Evolutionary conservation across 1,140 invertebrate genomes (phyloP), one percentile per base, ranked within the genome.

Genomic region (Acromyrmex heyeri): DNA sequence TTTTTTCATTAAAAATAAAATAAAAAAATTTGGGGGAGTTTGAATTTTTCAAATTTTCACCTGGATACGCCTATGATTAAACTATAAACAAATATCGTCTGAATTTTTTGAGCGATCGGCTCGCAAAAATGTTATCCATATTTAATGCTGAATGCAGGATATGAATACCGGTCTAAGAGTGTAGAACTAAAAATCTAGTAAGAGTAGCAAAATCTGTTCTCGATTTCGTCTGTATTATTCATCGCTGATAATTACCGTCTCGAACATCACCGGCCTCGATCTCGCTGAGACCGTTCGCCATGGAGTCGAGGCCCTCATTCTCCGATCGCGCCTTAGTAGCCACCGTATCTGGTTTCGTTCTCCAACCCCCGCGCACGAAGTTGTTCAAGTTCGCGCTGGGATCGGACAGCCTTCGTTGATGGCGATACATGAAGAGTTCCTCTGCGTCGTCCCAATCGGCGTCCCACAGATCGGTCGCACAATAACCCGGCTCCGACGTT

Each of bases 241-340:
- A 27, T 3, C 14, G 16, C 55, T 18, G 79, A 83, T 88, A 91
- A 87, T 96, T 96, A 99, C 98, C 98, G 95, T 99, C 98, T 94
- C 98, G 96, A 88, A 99, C 96, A 95, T 99, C 98, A 16, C 98
- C 98, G 27, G 98, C 98, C 95, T 99, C 98, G 83, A 99, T 99
- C 95, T 99, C 98, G 76, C 96, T 98, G 16, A 98, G 96, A 34
- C 97, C 97, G 94, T 97, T 97, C 64, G 97, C 97, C 93, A 98
- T 96, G 8, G 97, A 97, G 94, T 99, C 98, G 24, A 98, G 96
- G 8, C 98, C 97, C 95, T 99, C 98, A 93, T 98, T 98, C 95
- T 99, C 98, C 16, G 98, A 99, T 87, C 98, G 97, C 61, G 98
- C 98, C 94, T 98, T 98, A 3, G 95, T 94, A 69, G 95, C 96